A percentile compares a stretch with the other conserved stretches of the same genome.
These are phyloP conservation scores for Tragulus kanchil DNA, from an alignment of 2,113 vertebrate species.

Conservation along the genomic window DNA sequence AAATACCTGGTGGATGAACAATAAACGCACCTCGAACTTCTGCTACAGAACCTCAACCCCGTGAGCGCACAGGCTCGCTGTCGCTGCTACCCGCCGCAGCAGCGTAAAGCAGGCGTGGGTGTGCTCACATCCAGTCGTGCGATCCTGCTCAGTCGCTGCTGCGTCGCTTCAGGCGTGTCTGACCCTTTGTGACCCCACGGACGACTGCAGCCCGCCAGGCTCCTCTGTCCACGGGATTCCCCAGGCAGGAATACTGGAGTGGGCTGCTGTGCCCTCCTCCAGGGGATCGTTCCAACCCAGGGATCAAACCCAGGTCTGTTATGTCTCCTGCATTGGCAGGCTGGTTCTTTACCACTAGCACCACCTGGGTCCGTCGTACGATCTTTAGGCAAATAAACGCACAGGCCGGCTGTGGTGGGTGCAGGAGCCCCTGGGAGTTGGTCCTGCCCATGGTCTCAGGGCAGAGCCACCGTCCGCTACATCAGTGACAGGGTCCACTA, in stretches of 20 bases:
- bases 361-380: fast-evolving
- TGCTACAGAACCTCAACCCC: background rate
- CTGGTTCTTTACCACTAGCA: too few species aligned
- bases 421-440: background rate
- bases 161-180: too few species aligned
- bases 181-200: too few species aligned
- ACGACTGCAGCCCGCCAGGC: too few species aligned
- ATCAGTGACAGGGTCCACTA: background rate
- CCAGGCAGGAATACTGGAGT: too few species aligned
- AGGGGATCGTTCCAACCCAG: too few species aligned
- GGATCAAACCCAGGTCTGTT: too few species aligned
- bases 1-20: background rate
- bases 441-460: background rate
- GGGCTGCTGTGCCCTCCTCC: too few species aligned
- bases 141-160: background rate
- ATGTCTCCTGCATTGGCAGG: too few species aligned
- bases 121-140: background rate
- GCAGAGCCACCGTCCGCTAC: background rate
- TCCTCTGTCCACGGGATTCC: too few species aligned
- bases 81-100: fast-evolving
- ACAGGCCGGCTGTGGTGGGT: fast-evolving
- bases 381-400: fast-evolving
- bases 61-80: fast-evolving
- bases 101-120: fast-evolving
- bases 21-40: too few species aligned